These are phyloP conservation scores for Lordiphosa fenestrarum DNA, from an alignment of 2,888 invertebrate genomes.

Conservation along the genomic window DNA sequence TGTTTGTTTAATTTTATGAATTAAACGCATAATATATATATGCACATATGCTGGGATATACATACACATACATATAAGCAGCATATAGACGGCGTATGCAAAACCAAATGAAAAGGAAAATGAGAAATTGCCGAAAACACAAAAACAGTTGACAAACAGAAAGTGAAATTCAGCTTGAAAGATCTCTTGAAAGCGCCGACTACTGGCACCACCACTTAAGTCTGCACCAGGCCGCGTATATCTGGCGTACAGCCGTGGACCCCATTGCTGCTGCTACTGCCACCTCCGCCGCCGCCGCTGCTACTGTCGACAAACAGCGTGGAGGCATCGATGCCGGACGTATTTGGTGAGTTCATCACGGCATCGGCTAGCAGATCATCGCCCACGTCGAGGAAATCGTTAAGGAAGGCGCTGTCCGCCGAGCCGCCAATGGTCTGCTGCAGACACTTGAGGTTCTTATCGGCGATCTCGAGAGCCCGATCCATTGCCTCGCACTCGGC, in stretches of 20 bases:
- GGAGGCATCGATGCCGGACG: conserved; percentile 75
- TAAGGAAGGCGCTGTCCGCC: conserved; percentile 76
- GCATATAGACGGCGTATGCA: conserved; percentile 19
- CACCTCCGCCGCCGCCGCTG: conserved; percentile 59
- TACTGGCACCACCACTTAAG: conserved; percentile 55
- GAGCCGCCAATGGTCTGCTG: conserved; percentile 83
- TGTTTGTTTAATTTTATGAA: conserved; percentile 28
- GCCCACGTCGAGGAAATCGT: conserved; percentile 78
- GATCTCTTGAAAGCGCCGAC: conserved; percentile 33
- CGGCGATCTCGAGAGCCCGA: conserved; percentile 89
- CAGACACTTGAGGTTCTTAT: conserved; percentile 86
- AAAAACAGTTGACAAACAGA: conserved; percentile 3
- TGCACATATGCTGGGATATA: conserved; percentile 17
- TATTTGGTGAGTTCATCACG: conserved; percentile 75
- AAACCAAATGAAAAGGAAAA: conserved; percentile 17
- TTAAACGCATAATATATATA: conserved; percentile 31
- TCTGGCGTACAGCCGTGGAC: conserved; percentile 53
- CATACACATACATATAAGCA: conserved; percentile 23
- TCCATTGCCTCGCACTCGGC: conserved; percentile 94
- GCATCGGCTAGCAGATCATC: conserved; percentile 78
- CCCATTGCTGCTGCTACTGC: conserved; percentile 55
- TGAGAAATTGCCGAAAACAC: conserved; percentile 12
- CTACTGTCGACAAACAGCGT: conserved; percentile 75
- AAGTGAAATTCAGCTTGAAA: conserved; percentile 31
- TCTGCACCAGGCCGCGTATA: conserved; percentile 79